These are phyloP conservation scores for Eilema griseolum DNA, from an alignment of 2,888 invertebrate genomes.

Conservation along the genomic window DNA sequence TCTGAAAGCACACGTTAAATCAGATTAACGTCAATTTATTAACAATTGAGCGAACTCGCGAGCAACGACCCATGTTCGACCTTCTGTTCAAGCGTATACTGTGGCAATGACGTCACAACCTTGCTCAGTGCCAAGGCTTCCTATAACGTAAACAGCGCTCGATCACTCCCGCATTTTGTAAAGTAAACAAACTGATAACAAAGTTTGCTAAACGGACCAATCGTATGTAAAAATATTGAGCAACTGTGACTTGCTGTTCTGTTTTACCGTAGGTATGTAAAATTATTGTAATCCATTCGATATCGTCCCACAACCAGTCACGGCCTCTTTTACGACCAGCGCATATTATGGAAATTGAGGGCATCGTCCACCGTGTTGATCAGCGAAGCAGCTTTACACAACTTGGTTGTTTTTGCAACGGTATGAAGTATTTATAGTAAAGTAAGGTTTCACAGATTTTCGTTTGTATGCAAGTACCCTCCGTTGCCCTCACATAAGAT, in stretches of 20 bases:
- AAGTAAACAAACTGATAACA: slow-evolving; percentile 66
- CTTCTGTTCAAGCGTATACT: slow-evolving; percentile 55
- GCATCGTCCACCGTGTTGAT: slow-evolving; percentile 2
- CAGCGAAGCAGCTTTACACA: not conserved
- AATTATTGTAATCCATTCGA: slow-evolving; percentile 17
- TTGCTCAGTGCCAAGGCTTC: slow-evolving; percentile 77
- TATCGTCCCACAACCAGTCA: slow-evolving; percentile 8
- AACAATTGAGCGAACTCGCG: slow-evolving; percentile 44
- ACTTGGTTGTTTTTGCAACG: not conserved
- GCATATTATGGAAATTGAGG: slow-evolving; percentile 14
- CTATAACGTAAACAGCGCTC: slow-evolving; percentile 66
- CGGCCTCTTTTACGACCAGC: slow-evolving; percentile 10
- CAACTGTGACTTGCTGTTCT: slow-evolving; percentile 13
- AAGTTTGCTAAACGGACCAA: slow-evolving; percentile 34
- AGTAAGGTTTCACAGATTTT: not conserved
- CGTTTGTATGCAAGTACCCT: not conserved
- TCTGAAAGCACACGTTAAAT: slow-evolving; percentile 8
- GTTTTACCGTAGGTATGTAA: slow-evolving; percentile 21
- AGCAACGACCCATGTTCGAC: slow-evolving; percentile 53
- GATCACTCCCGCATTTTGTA: slow-evolving; percentile 65
- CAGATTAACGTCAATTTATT: slow-evolving; percentile 35
- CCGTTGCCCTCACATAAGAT: not conserved
- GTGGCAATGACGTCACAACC: slow-evolving; percentile 69
- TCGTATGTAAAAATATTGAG: slow-evolving; percentile 27
- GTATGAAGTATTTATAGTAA: not conserved